Conservation (phyloP, 1,140 invertebrate genomes). For the Zaprionus tsacasi region DNA sequence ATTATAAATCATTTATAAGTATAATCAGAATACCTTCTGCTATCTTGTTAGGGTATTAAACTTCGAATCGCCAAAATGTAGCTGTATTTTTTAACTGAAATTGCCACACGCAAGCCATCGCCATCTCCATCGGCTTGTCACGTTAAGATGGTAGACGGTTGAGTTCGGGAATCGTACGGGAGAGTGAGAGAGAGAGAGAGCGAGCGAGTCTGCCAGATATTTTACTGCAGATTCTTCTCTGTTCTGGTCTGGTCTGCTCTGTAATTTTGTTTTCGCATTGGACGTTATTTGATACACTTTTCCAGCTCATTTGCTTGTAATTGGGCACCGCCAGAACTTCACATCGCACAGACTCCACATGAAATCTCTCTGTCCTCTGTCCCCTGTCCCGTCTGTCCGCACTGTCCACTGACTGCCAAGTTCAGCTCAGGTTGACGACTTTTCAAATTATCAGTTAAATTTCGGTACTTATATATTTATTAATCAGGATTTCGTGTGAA, state of each 20-base stretch:
- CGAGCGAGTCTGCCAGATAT: constrained; percentile 35
- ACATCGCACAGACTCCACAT: constrained; percentile 60
- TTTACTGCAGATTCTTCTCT: constrained; percentile 53
- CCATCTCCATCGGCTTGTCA: constrained; percentile 65
- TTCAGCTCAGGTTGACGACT: constrained; percentile 77
- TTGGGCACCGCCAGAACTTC: constrained; percentile 73
- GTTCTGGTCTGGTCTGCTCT: constrained; percentile 47
- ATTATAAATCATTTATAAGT: neutral
- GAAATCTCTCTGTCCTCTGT: constrained; percentile 36
- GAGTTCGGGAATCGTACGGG: neutral
- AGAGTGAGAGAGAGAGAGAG: neutral
- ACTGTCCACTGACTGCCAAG: constrained; percentile 26
- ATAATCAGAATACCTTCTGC: neutral
- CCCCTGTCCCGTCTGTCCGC: neutral
- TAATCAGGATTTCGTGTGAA: constrained; percentile 82
- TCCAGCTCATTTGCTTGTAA: constrained; percentile 83
- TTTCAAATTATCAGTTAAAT: constrained; percentile 79
- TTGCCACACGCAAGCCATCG: constrained; percentile 82
- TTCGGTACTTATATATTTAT: constrained; percentile 77
- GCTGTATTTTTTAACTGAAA: constrained; percentile 69
- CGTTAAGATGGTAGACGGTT: constrained; percentile 54
- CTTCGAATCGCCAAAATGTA: neutral
- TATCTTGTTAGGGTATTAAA: constrained; percentile 38
- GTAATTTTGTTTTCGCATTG: constrained; percentile 81
- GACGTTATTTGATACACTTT: constrained; percentile 82